Base-by-base conservation (phyloP, 2,888 invertebrate genomes). In the Orthosia incerta region DNA sequence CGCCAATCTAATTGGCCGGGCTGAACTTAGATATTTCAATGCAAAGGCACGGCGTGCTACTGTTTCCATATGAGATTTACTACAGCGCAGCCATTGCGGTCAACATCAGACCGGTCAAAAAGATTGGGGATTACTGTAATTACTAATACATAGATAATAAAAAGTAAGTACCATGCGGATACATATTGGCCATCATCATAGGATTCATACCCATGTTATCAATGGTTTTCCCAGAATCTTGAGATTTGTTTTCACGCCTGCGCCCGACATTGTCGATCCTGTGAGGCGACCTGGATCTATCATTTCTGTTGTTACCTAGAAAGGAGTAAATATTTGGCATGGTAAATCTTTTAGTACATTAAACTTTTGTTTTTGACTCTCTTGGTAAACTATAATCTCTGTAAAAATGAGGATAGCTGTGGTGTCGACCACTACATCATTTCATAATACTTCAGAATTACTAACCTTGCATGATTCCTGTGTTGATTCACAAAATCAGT, bases 181-280 rank as follows among this genome's bases (percentile, higher is more conserved):
- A 95, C 93, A 95, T 94, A 83, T 93, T 94, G 23, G 92, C 76
- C 93, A 96, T 94, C 92, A 96, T 93, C 93, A 95, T 93, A 70
- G 91, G 93, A 79, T 93, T 95, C 89, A 95, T 93, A 45, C 80
- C 31, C 63, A 86, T 62, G 57, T 46, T 80, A 86, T 82, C 75
- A 91, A 80, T 81, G 57, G 82, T 65, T 86, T 90, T 92, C 23
- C 81, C 89, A 4, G 71, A 70, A 75, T 91, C 92, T 62, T 89
- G 88, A 75, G 78, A 86, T 76, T 88, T 90, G n/a, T 70, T 88
- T 16, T 94, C 95, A 68, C 93, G 89, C 80, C 93, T 89, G 20
- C 93, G 91, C 4, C 91, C 91, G 45, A 88, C 84, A 82, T 74
- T 90, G 20, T 92, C 93, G 12, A 88, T 87, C 76, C 91, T 89